Evolutionary conservation across 2,797 vertebrate species (phyloP).

Genomic region (Propithecus deckenii): DNA sequence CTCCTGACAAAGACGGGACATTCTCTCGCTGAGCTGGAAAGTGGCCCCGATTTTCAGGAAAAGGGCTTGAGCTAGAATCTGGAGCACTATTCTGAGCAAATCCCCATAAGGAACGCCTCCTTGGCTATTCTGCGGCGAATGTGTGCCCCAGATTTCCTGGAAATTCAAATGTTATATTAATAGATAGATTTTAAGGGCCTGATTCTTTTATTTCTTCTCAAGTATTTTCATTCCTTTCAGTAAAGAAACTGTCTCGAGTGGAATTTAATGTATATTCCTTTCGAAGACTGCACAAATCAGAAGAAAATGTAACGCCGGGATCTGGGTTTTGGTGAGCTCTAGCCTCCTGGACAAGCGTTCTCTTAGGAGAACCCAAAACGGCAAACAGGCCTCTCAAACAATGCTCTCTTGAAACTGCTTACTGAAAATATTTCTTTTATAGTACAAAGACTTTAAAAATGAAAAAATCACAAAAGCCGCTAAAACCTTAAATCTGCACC

Average conservation of each 20-base stretch:
- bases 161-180: not conserved
- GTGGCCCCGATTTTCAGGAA: not conserved
- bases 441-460: slow-evolving; percentile 75
- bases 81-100: not conserved
- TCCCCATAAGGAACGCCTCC: not conserved
- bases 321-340: not conserved
- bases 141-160: not conserved
- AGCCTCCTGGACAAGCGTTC: not conserved
- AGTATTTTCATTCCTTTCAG: not conserved
- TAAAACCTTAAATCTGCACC: slow-evolving; percentile 60
- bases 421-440: slow-evolving; percentile 69
- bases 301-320: accelerated
- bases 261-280: not conserved
- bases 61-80: not conserved
- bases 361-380: not conserved
- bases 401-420: slow-evolving; percentile 69
- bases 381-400: not conserved
- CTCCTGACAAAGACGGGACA: not conserved
- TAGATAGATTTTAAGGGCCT: not conserved
- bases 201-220: not conserved
- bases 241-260: not conserved
- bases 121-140: not conserved
- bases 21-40: not conserved
- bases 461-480: slow-evolving; percentile 41
- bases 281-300: not conserved